Percentiles rank a stretch among this genome's conserved stretches.
These are phyloP conservation scores for Anolis sagrei DNA, from an alignment of 2,113 vertebrate genomes.

Conservation along the genomic window DNA sequence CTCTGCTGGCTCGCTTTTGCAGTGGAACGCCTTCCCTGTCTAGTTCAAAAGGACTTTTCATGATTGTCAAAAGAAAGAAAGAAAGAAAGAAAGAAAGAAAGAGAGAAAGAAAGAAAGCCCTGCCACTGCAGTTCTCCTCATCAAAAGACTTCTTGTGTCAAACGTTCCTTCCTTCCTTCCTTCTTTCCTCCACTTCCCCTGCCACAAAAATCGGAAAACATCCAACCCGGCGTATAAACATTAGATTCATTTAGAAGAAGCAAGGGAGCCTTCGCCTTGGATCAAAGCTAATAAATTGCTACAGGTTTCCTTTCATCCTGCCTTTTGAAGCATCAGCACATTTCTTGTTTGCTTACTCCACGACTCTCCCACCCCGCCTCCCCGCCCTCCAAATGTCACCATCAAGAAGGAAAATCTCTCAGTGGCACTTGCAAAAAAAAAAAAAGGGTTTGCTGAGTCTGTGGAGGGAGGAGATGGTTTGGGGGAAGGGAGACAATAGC, in stretches of 20 bases:
- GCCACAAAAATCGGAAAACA: constrained; percentile 76
- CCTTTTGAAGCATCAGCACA: constrained; percentile 68
- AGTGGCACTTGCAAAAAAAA: constrained; percentile 54
- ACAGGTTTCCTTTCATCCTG: constrained; percentile 17
- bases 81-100: too few species aligned
- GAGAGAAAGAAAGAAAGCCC: constrained; percentile 21
- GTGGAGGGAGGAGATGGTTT: constrained; percentile 69
- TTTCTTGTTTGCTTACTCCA: constrained; percentile 74
- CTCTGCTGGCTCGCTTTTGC: constrained; percentile 54
- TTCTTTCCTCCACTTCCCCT: constrained; percentile 60
- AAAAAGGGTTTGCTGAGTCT: constrained; percentile 61
- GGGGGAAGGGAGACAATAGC: constrained; percentile 74
- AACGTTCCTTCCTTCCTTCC: constrained; percentile 73
- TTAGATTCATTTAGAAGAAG: constrained; percentile 80
- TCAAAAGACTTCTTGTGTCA: constrained; percentile 79
- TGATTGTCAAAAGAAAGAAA: constrained; percentile 55
- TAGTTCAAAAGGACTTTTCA: constrained; percentile 79
- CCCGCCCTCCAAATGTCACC: constrained; percentile 48
- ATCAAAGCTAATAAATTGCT: constrained; percentile 77
- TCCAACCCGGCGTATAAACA: constrained; percentile 78
- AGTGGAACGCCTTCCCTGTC: constrained; percentile 44
- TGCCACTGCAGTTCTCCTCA: constrained; percentile 75
- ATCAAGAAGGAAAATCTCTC: constrained; percentile 70
- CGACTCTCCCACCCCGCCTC: constrained; percentile 49
- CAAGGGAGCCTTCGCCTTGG: constrained; percentile 74